Conservation (phyloP, 2,797 vertebrate genomes). For the Diglossa cyanea region DNA sequence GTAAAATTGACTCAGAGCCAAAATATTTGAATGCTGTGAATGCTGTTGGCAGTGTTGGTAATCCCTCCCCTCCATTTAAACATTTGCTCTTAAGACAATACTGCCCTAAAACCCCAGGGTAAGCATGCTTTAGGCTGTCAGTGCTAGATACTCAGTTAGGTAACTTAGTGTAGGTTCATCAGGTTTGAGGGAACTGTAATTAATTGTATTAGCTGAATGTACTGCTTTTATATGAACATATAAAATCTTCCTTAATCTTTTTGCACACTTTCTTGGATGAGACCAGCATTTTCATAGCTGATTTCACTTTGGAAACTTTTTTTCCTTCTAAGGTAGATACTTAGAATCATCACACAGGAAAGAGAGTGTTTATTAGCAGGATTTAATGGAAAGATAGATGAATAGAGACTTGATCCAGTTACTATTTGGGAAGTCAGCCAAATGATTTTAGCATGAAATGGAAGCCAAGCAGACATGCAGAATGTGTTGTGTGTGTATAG, state of each 20-base stretch:
- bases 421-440: constrained; percentile 6
- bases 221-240: not conserved
- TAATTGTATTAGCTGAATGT: not conserved
- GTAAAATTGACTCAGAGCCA: not conserved
- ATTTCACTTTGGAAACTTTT: not conserved
- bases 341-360: not conserved
- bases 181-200: not conserved
- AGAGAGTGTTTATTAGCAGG: not conserved
- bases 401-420: not conserved
- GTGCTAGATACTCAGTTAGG: not conserved
- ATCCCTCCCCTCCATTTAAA: not conserved
- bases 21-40: not conserved
- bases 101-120: not conserved
- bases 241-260: not conserved
- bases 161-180: not conserved
- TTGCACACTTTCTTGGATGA: not conserved
- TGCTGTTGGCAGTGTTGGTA: not conserved
- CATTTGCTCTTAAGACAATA: not conserved
- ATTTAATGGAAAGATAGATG: not conserved
- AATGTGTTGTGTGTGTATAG: not conserved
- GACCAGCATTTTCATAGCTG: not conserved
- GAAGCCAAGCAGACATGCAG: not conserved
- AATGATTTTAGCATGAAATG: not conserved
- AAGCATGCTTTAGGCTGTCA: not conserved
- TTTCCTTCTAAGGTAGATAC: not conserved